Evolutionary conservation across 2,797 vertebrate species (phyloP), one percentile per base, ranked within the genome.

Genomic region (Paramormyrops hopkinsi): DNA sequence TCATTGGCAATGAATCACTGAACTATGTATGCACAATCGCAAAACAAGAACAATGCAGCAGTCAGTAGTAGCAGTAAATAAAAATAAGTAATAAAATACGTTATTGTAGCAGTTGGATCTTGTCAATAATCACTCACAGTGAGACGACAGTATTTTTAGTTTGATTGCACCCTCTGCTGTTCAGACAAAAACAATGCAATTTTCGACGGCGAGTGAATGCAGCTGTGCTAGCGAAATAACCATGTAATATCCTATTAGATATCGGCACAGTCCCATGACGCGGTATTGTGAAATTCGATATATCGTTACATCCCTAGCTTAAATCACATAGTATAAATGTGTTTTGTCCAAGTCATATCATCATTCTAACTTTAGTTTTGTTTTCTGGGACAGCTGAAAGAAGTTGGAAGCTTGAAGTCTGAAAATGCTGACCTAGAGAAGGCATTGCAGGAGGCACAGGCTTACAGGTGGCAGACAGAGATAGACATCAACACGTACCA

Each of bases 381-480:
- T 9, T 51, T 87, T 29, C n/a, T 69, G 54, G 41, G 1, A 0
- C 92, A 96, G 95, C 90, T 93, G 50, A 94, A 96, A 94, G 95
- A 93, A 88, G 90, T 93, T 89, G 91, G 91, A 89, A 92, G 3
- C 69, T 91, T 92, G 88, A 92, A 93, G 89, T 90, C 94, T 89
- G 89, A 91, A 79, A 89, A 90, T 25, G 51, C 86, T 86, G 95
- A 97, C 88, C 90, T 94, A 37, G 96, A 96, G 91, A 96, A 92
- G 89, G 92, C 91, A 0, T 89, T 92, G 76, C 93, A 93, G 54
- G 93, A 94, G 90, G 94, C 93, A 12, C 94, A 95, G 89, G 65
- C 92, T 56, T 91, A 92, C 87, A 94, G 94, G 90, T 92, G 91
- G 73, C 93, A 95, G 88, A 87, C 92, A 0, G 95, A 95, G 86